phyloP scores from a whole-genome alignment of 2,113 vertebrate species.

The Drymodes brunneopygia region DNA sequence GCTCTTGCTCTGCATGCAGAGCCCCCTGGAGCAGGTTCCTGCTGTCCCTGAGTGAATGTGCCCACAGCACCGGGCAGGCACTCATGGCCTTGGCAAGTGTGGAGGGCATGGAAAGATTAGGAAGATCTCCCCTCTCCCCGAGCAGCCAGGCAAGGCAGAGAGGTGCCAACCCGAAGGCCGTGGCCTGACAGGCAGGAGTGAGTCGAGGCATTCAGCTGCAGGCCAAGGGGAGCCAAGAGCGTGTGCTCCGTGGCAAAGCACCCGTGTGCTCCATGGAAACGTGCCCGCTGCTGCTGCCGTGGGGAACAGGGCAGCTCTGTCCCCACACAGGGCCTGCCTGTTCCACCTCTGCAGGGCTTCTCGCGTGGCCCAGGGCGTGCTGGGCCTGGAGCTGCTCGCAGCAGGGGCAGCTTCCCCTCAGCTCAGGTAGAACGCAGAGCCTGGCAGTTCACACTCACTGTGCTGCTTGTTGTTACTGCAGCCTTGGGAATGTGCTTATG shows the following conservation, averaged over 20 bases:
- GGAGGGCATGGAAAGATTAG: fast-evolving
- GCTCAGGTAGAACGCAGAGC: not conserved
- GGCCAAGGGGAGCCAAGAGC: not conserved
- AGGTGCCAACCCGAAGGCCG: not conserved
- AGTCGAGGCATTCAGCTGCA: not conserved
- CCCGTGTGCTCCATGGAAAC: not conserved
- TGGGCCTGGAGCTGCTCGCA: not conserved
- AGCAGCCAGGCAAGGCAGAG: not conserved
- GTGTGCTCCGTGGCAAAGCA: not conserved
- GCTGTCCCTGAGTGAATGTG: not conserved
- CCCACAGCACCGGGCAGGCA: fast-evolving
- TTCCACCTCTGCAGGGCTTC: not conserved
- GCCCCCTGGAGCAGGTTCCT: not conserved
- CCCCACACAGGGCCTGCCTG: not conserved
- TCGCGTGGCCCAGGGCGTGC: fast-evolving
- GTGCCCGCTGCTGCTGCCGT: not conserved
- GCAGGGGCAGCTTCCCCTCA: not conserved
- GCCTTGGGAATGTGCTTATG: not conserved
- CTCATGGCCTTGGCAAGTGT: not conserved
- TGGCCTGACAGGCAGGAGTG: not conserved
- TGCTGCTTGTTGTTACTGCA: not conserved
- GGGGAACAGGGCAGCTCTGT: not conserved
- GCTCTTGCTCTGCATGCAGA: not conserved
- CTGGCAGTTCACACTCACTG: fast-evolving
- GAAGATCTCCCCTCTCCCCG: not conserved